Conservation (phyloP, 2,888 invertebrate species). For the Habrosyne pyritoides region DNA sequence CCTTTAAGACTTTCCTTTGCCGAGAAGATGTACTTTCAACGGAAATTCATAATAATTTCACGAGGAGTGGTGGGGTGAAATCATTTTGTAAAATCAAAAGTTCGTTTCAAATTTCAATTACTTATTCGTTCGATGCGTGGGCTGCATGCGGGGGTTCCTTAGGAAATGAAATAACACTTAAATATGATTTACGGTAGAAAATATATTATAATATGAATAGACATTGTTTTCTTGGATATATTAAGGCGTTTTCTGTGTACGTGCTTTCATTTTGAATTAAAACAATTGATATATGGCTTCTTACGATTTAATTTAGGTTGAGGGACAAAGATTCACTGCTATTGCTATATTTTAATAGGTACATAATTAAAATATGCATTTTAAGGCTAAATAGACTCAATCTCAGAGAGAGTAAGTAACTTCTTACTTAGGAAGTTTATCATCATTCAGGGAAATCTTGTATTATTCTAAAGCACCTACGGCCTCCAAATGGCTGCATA, state of each 20-base stretch:
- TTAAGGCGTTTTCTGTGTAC: slow-evolving; percentile 62
- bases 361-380: neutral
- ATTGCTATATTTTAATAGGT: neutral
- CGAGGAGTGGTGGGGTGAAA: slow-evolving; percentile 63
- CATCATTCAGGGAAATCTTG: slow-evolving; percentile 29
- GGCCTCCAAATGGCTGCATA: slow-evolving; percentile 64
- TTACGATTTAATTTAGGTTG: slow-evolving; percentile 5
- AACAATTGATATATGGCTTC: slow-evolving; percentile 27
- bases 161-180: slow-evolving; percentile 84
- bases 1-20: slow-evolving; percentile 56
- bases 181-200: slow-evolving; percentile 78
- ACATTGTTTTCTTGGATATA: slow-evolving; percentile 77
- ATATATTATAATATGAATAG: slow-evolving; percentile 78
- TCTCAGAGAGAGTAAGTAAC: slow-evolving; percentile 12
- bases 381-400: neutral
- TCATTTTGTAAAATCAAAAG: slow-evolving; percentile 79
- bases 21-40: slow-evolving; percentile 44
- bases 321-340: neutral
- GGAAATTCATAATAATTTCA: slow-evolving; percentile 80
- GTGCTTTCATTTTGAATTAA: slow-evolving; percentile 58
- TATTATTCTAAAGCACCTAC: slow-evolving; percentile 57
- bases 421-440: slow-evolving; percentile 20
- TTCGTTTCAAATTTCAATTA: slow-evolving; percentile 82
- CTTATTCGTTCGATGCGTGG: slow-evolving; percentile 80
- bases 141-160: slow-evolving; percentile 65